Evolutionary conservation across 1,140 invertebrate genomes (phyloP).

Genomic region (Venustaconcha ellipsiformis): DNA sequence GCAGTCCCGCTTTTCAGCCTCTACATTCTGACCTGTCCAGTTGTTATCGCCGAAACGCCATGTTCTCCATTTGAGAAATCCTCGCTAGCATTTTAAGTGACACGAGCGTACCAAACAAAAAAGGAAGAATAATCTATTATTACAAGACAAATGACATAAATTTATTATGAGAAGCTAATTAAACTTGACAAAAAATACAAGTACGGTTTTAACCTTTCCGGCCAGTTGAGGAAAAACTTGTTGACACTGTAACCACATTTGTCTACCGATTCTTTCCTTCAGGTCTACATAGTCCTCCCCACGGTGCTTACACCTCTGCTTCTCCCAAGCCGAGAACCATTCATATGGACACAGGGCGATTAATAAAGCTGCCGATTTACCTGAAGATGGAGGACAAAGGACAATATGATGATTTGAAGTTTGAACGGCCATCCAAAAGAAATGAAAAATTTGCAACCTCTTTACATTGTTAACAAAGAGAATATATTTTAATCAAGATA

Average conservation of each 20-base stretch:
- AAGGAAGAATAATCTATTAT: too few species aligned
- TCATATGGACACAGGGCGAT: slow-evolving; percentile 65
- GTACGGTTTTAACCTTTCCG: slow-evolving; percentile 48
- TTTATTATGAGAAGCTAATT: background rate
- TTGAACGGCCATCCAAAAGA: too few species aligned
- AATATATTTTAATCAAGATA: too few species aligned
- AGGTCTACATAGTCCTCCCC: slow-evolving; percentile 68
- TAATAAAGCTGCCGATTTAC: slow-evolving; percentile 64
- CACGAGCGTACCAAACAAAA: too few species aligned
- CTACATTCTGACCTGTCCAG: too few species aligned
- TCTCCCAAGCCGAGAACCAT: slow-evolving; percentile 68
- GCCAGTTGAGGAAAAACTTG: slow-evolving; percentile 66
- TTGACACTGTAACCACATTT: slow-evolving; percentile 64
- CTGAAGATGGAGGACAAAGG: slow-evolving; percentile 30
- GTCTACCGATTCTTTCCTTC: slow-evolving; percentile 63
- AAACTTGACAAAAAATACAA: background rate
- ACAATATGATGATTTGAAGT: too few species aligned
- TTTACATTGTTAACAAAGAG: too few species aligned
- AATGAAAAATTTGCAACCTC: too few species aligned
- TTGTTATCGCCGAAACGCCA: too few species aligned
- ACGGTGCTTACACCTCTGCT: slow-evolving; percentile 64
- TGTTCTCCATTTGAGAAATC: too few species aligned
- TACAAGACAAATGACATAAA: background rate
- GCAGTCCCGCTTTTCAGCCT: too few species aligned
- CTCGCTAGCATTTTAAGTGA: too few species aligned